Base-by-base conservation (phyloP, 2,888 invertebrate species). In the Drosophila meridionalis region DNA sequence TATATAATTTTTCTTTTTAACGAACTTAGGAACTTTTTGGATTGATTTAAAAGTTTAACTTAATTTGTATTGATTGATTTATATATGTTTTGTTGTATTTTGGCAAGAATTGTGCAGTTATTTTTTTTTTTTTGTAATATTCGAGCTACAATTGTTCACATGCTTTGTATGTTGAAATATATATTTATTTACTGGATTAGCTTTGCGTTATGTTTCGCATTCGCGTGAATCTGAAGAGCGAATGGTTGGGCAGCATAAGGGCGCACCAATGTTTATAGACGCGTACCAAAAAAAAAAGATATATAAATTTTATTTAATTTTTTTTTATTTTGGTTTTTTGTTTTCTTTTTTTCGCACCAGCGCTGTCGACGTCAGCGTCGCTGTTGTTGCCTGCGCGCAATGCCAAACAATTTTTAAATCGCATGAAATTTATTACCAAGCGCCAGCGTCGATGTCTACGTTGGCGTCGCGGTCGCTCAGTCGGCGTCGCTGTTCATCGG, bases 251-350 rank as follows among this genome's bases (percentile, higher is more conserved):
- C 75, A 80, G 64, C 81, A 76, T 75, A 78, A 87, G 82, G 83
- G 80, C 76, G 78, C 78, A 69, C 71, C 84, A 72, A 78, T 74
- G 89, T 87, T 89, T 90, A 88, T 90, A 89, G 84, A 80, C 73
- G 40, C 59, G 57, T 43, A 56, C 32, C 69, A 34, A 42, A 61
- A 60, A 47, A 40, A 47, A 65, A 58, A n/a, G n/a, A 52, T 43
- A 28, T 4, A 60, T 9, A 2, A 9, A 56, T 6, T 45, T 32
- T 38, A 30, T 42, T 20, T 45, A 45, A 12, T 55, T 62, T 26
- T 28, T n/a, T 43, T 52, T 45, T 20, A 40, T 43, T 55, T 55
- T 47, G 57, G 28, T 61, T 45, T 42, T 62, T 63, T 38, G 26
- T 20, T 1, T n/a, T 30, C n/a, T 53, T 57, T 63, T 42, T 63